Base-by-base conservation (phyloP, 2,888 invertebrate genomes). In the Agrotis clavis region DNA sequence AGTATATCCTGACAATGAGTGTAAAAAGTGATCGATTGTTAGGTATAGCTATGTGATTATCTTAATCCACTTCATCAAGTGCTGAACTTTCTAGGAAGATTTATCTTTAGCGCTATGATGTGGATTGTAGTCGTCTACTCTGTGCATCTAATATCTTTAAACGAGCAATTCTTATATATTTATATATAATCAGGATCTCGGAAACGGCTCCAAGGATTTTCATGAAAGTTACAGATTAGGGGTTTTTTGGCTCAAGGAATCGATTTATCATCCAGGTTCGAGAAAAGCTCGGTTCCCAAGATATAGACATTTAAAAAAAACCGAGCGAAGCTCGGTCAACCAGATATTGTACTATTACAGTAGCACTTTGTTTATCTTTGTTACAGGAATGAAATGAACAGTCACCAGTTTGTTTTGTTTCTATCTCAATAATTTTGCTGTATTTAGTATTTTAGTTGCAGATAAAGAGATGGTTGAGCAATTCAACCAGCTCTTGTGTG, bases 401-500 rank as follows among this genome's bases (percentile, higher is more conserved):
- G 30, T n/a, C 13, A 25, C 41, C 48, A 11, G 35, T n/a, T 19
- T 41, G 18, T 25, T 77, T 41, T 71, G 7, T 21, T 48, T 70
- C 13, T 18, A 18, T 62, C 25, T 51, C 13, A 47, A 35, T 77
- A 47, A 11, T 3, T 50, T 51, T 25, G 25, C 35, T 70, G 51
- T 47, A 57, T 74, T 57, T 73, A 14, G 18, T 61, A 1, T 18
- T 16, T 14, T 48, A n/a, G 56, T 7, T 45, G 48, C 16, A 16
- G 13, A 56, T 53, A 56, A 57, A 57, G n/a, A n/a, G n/a, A 35
- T 19, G 14, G n/a, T 57, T 35, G n/a, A 57, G 3, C 6, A 35
- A 35, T 65, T 60, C 35, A 18, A 51, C 62, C 51, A 45, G 53
- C 57, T 84, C 67, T 77, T 71, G 47, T 70, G 63, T 47, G 30